Evolutionary conservation across 1,140 invertebrate species (phyloP).

Genomic region (Cotesia vestalis): DNA sequence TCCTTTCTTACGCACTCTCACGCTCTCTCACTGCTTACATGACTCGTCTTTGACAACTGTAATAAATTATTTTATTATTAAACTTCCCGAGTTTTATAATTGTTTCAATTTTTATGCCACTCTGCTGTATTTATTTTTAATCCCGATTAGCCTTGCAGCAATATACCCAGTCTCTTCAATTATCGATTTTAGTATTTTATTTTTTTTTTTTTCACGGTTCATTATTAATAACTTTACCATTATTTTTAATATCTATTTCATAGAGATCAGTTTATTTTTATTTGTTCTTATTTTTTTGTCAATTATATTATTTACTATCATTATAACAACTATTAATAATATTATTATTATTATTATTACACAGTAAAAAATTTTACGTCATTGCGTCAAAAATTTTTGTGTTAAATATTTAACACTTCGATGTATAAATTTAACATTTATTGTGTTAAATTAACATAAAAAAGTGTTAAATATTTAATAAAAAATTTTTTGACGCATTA

Average conservation of each 20-base stretch:
- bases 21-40: constrained; percentile 38
- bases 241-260: too few relatives aligned
- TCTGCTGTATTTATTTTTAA: not conserved
- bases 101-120: too few relatives aligned
- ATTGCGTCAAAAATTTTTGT: too few relatives aligned
- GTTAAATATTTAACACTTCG: too few relatives aligned
- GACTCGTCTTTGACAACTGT: not conserved
- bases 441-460: too few relatives aligned
- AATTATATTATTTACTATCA: not conserved
- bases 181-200: not conserved
- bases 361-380: too few relatives aligned
- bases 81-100: not conserved
- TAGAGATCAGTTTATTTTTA: constrained; percentile 2
- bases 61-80: constrained; percentile 36
- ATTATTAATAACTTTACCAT: not conserved
- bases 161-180: not conserved
- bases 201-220: not conserved
- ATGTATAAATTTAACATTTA: too few relatives aligned
- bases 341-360: not conserved
- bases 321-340: not conserved
- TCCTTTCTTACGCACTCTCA: constrained; percentile 30
- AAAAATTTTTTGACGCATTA: too few relatives aligned
- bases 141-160: constrained; percentile 37
- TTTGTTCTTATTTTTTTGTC: not conserved
- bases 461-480: too few relatives aligned